Base-by-base conservation (phyloP, 1,140 invertebrate species). In the Meloidogyne exigua region DNA sequence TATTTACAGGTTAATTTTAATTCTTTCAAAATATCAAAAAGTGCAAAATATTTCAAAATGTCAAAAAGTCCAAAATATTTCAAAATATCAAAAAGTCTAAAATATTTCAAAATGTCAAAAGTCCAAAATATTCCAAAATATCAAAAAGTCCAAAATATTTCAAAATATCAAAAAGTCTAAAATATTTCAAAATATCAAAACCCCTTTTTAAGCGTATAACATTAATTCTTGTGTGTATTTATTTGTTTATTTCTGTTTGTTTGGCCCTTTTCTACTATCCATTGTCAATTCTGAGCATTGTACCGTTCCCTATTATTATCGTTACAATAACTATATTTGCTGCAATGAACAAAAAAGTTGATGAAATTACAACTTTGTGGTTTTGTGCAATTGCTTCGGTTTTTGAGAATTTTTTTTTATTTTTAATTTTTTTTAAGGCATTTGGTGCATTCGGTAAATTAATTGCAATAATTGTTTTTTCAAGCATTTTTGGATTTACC, bases 251-350 rank as follows among this genome's bases (percentile, higher is more conserved):
- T 65, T 72, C 68, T 57, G 68, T 44, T 11, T 68, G 65, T 18
- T 23, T 76, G 49, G 75, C 75, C 23, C 75, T 76, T 1, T 76
- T 76, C 69, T 68, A 69, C 23, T 76, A 76, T 65, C 75, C 75
- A 13, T 13, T 76, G n/a, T 76, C 75, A 65, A 72, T 72, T 72
- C 21, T 67, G 10, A 69, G 23, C 7, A n/a, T 76, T 39, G 49
- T 75, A n/a, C 49, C 49, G 23, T 44, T 76, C 21, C 75, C 75
- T 21, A 28, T 73, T 10, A 62, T 76, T 28, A 36, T 73, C 5
- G 69, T 68, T 64, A 64, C 68, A 25, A 42, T 73, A 12, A 68
- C 69, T 23, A 76, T 68, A 25, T 76, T 62, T 32, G 75, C 75
- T 12, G 68, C 36, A 11, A 76, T 73, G 75, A 75, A 68, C 18